phyloP scores from a whole-genome alignment of 2,797 vertebrate genomes.

The Lindbergichthys nudifrons region DNA sequence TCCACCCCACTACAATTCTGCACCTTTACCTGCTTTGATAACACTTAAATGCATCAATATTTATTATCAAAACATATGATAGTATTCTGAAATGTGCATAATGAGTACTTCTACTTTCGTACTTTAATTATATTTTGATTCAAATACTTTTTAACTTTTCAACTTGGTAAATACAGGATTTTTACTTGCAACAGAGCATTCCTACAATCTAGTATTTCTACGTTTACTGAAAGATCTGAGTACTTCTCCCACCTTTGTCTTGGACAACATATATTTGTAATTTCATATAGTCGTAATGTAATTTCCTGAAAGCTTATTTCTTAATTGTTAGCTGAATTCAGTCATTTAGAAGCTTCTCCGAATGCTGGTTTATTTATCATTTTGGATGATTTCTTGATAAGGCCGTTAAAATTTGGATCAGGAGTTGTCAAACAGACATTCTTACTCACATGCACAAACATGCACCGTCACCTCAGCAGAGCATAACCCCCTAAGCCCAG shows the following conservation, averaged over 20 bases:
- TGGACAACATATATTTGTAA: neutral
- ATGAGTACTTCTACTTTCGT: too few species aligned
- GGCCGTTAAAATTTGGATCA: neutral
- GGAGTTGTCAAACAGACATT: neutral
- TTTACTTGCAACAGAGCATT: too few species aligned
- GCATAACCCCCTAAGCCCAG: conserved; percentile 60
- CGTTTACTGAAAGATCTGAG: too few species aligned
- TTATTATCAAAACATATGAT: too few species aligned
- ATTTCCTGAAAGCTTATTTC: neutral
- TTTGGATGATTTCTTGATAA: neutral
- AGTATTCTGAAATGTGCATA: too few species aligned
- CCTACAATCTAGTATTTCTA: too few species aligned
- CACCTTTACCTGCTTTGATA: too few species aligned
- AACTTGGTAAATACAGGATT: too few species aligned
- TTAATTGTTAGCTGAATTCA: neutral
- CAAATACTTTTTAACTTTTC: too few species aligned
- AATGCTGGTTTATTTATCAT: neutral
- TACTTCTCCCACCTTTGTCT: neutral
- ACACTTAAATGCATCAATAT: too few species aligned
- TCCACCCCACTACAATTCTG: too few species aligned
- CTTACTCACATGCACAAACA: neutral
- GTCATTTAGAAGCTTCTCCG: neutral
- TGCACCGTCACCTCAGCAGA: conserved; percentile 21
- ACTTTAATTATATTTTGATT: too few species aligned
- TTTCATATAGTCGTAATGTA: neutral